A percentile compares a stretch with the other conserved stretches of the same genome.
Conservation (phyloP, 2,888 invertebrate genomes). For the Neoscelio sp. region DNA sequence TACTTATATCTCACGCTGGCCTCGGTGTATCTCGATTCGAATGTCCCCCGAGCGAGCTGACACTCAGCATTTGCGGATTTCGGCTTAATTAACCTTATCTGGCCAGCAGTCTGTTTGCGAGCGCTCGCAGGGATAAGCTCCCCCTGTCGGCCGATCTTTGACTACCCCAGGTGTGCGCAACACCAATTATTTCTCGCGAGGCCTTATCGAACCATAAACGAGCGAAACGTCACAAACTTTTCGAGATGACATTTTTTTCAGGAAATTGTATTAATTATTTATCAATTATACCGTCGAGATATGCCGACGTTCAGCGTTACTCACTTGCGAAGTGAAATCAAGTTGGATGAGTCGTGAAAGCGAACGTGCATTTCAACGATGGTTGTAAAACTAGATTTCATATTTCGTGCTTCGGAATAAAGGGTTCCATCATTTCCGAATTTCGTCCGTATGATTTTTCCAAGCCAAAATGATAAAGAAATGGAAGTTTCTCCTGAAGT, state of each 20-base stretch:
- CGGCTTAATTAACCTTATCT: constrained; percentile 75
- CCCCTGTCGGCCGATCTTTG: constrained; percentile 46
- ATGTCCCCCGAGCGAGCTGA: constrained; percentile 53
- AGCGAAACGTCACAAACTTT: constrained; percentile 15
- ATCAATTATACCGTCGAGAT: constrained; percentile 14
- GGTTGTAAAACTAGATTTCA: too few species aligned
- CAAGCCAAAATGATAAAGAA: too few species aligned
- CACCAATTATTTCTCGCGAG: constrained; percentile 54
- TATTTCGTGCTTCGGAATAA: too few species aligned
- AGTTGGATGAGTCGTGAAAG: too few species aligned
- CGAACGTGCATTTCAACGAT: too few species aligned
- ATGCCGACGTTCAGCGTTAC: too few species aligned
- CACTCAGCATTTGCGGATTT: constrained; percentile 71
- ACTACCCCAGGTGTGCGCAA: constrained; percentile 48
- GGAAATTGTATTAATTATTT: constrained; percentile 39
- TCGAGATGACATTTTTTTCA: constrained; percentile 17
- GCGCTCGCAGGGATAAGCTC: constrained; percentile 43
- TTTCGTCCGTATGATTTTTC: too few species aligned
- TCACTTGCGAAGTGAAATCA: too few species aligned
- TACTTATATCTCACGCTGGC: constrained; percentile 60
- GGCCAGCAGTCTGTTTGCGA: constrained; percentile 57
- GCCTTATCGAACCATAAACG: constrained; percentile 42
- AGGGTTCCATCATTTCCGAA: too few species aligned
- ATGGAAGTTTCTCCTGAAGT: too few species aligned
- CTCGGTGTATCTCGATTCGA: constrained; percentile 64